These are phyloP conservation scores for Theropithecus gelada DNA, from an alignment of 2,113 vertebrate species.

Conservation along the genomic window DNA sequence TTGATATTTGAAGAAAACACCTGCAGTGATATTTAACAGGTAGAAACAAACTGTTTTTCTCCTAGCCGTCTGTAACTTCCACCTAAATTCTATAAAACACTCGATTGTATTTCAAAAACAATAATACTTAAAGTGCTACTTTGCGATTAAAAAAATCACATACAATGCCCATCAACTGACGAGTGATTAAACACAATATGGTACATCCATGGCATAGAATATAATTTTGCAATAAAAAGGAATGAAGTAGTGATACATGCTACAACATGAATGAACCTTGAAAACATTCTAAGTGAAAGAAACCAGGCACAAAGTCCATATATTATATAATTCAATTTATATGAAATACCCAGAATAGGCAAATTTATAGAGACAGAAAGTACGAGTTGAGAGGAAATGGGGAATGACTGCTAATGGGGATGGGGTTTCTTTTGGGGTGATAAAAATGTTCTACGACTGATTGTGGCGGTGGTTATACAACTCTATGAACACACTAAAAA, in stretches of 20 bases:
- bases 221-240: neutral
- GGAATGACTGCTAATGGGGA: neutral
- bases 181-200: neutral
- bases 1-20: slow-evolving; percentile 41
- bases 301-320: neutral
- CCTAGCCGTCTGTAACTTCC: neutral
- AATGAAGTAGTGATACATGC: neutral
- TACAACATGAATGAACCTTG: neutral
- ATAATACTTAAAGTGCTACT: neutral
- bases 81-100: neutral
- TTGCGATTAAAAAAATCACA: slow-evolving; percentile 29
- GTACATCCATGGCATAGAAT: neutral
- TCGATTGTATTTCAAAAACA: slow-evolving; percentile 35
- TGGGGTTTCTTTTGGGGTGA: neutral
- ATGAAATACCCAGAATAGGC: neutral
- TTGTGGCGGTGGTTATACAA: neutral
- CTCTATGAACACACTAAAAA: slow-evolving; percentile 21
- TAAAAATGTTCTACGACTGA: neutral
- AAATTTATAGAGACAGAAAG: neutral
- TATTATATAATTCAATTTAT: neutral
- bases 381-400: neutral
- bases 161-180: neutral
- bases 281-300: neutral
- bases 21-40: neutral
- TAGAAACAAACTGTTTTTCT: slow-evolving; percentile 31